A percentile compares a stretch with the other conserved stretches of the same genome.
Evolutionary conservation across 1,140 invertebrate genomes (phyloP).

Genomic region (Onthophagus taurus): DNA sequence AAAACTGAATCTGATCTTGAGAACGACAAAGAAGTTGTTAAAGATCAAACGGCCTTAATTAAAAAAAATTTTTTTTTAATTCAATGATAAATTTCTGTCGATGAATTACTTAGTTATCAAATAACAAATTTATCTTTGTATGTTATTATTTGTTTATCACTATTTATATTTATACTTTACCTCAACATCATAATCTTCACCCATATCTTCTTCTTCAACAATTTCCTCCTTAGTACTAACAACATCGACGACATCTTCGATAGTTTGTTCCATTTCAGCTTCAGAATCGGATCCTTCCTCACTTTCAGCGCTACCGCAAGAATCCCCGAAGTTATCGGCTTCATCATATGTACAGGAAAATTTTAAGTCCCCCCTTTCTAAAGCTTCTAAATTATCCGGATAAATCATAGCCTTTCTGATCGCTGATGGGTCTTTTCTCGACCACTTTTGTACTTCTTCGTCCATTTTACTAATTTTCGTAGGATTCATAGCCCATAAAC

Average conservation of each 20-base stretch:
- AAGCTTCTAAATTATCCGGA: constrained; percentile 71
- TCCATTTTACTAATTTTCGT: constrained; percentile 93
- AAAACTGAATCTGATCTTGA: too few species aligned
- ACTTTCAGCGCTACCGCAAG: constrained; percentile 42
- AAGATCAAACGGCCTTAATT: too few species aligned
- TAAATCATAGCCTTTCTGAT: constrained; percentile 83
- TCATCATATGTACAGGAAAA: constrained; percentile 41
- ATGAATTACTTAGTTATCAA: too few species aligned
- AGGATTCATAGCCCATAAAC: constrained; percentile 94
- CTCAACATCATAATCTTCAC: constrained; percentile 39
- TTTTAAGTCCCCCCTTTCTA: constrained; percentile 80
- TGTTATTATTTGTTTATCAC: too few species aligned
- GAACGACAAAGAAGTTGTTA: too few species aligned
- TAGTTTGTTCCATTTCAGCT: constrained; percentile 40
- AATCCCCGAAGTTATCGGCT: constrained; percentile 37
- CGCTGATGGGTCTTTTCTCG: constrained; percentile 79
- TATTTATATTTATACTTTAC: constrained; percentile 28
- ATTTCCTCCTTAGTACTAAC: constrained; percentile 19
- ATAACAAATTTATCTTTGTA: constrained; percentile 5
- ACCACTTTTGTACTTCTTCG: constrained; percentile 94
- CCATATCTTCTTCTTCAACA: constrained; percentile 36
- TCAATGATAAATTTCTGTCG: too few species aligned
- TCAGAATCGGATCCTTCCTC: constrained; percentile 38
- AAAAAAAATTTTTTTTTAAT: too few species aligned
- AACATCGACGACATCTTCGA: constrained; percentile 37